Conservation (phyloP, 2,888 invertebrate genomes). For the Tromatobia lineatoria region DNA sequence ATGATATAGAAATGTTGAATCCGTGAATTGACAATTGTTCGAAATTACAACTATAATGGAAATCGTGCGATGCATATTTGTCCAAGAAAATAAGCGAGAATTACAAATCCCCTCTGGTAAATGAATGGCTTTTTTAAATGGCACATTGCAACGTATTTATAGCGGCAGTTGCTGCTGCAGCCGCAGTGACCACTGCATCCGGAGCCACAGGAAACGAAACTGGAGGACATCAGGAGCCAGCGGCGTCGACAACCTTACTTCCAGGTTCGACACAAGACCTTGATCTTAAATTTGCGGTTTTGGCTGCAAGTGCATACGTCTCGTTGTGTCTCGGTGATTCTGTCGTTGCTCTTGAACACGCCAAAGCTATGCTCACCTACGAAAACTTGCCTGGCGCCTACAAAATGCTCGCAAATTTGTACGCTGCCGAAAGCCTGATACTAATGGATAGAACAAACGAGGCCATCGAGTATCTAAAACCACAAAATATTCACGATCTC, state of each 20-base stretch:
- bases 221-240: conserved; percentile 69
- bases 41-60: too few relatives aligned
- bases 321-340: conserved; percentile 94
- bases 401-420: conserved; percentile 93
- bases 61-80: too few relatives aligned
- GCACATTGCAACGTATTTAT: neutral
- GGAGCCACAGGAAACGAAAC: neutral
- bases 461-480: conserved; percentile 94
- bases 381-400: conserved; percentile 91
- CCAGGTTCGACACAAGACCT: conserved; percentile 76
- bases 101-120: neutral
- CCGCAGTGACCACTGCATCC: neutral
- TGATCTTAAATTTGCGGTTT: conserved; percentile 87
- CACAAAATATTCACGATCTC: conserved; percentile 89
- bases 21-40: too few relatives aligned
- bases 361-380: conserved; percentile 91
- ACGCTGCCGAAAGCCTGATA: conserved; percentile 95
- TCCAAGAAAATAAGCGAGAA: too few relatives aligned
- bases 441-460: conserved; percentile 93
- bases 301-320: conserved; percentile 94
- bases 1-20: too few relatives aligned
- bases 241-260: conserved; percentile 58
- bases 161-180: neutral
- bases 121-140: neutral
- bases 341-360: conserved; percentile 91